Percentiles rank a stretch among this genome's conserved stretches.
These are phyloP conservation scores for Galeruca laticollis DNA, from an alignment of 2,888 invertebrate species.

Conservation along the genomic window DNA sequence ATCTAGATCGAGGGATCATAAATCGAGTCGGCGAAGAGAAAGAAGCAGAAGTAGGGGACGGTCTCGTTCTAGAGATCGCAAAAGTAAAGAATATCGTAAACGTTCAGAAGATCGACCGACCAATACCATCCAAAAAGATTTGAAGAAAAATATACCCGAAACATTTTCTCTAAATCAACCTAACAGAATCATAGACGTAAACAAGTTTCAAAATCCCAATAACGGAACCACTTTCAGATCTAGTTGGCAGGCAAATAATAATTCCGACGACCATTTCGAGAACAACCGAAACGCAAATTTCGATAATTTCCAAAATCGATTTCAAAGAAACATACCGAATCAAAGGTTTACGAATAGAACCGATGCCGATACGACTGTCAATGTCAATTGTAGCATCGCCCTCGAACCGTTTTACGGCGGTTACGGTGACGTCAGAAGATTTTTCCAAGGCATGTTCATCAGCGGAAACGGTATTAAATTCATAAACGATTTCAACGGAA, in stretches of 20 bases:
- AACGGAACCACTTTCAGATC: constrained; percentile 44
- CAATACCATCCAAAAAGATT: constrained; percentile 18
- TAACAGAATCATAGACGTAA: constrained; percentile 69
- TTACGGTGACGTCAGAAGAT: constrained; percentile 84
- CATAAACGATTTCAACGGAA: constrained; percentile 83
- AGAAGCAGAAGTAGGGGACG: constrained; percentile 37
- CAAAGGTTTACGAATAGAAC: constrained; percentile 3
- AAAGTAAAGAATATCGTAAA: constrained; percentile 55
- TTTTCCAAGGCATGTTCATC: constrained; percentile 82
- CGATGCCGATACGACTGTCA: constrained; percentile 13
- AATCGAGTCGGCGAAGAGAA: constrained; percentile 74
- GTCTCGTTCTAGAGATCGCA: constrained; percentile 65
- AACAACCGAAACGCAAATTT: constrained; percentile 21
- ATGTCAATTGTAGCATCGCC: constrained; percentile 73
- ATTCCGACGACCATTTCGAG: constrained; percentile 17
- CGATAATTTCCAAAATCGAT: constrained; percentile 39
- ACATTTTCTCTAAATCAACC: constrained; percentile 63
- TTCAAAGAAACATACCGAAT: constrained; percentile 39
- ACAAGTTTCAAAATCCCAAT: constrained; percentile 64
- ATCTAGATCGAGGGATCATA: constrained; percentile 64
- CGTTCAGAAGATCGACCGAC: constrained; percentile 48
- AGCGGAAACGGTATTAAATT: constrained; percentile 88
- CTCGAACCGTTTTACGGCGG: constrained; percentile 79
- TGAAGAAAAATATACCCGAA: not conserved
- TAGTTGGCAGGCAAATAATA: constrained; percentile 31